Evolutionary conservation across 2,797 vertebrate species (phyloP).

Genomic region (Hoplostethus mediterraneus): DNA sequence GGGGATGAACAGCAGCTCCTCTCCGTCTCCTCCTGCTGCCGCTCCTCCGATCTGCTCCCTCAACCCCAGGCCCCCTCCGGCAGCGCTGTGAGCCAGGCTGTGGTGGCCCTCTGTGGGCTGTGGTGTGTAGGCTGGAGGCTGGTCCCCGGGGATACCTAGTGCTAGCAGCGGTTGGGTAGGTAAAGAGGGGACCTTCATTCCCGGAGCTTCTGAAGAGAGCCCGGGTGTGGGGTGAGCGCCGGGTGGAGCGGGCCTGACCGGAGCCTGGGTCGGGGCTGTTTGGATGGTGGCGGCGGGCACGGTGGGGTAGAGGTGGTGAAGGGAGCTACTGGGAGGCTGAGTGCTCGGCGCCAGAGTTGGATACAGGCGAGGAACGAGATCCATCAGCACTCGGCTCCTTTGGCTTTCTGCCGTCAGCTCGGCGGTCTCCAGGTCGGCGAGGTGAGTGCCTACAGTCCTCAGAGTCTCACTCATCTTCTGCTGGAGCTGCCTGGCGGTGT

Average conservation of each 20-base stretch:
- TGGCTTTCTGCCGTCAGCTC: conserved; percentile 19
- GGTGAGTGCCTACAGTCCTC: conserved; percentile 80
- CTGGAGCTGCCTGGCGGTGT: conserved; percentile 89
- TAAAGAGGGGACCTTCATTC: conserved; percentile 29
- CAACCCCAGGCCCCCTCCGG: conserved; percentile 37
- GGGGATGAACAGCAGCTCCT: conserved; percentile 90
- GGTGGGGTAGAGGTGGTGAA: conserved; percentile 82
- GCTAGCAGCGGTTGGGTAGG: conserved; percentile 22
- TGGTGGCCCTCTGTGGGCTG: conserved; percentile 74
- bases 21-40: conserved; percentile 83
- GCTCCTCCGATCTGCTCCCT: conserved; percentile 79
- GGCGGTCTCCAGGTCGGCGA: conserved; percentile 81
- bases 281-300: conserved; percentile 69
- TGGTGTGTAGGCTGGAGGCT: conserved; percentile 82
- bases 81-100: conserved; percentile 62
- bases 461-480: conserved; percentile 89
- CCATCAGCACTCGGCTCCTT: conserved; percentile 34
- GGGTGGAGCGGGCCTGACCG: conserved; percentile 59
- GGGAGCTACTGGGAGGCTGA: conserved; percentile 49
- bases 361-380: conserved; percentile 57
- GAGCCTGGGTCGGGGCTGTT: conserved; percentile 48
- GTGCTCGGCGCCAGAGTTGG: conserved; percentile 60
- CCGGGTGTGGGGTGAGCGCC: conserved; percentile 64
- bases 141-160: conserved; percentile 58
- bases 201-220: conserved; percentile 47